These are phyloP conservation scores for Pollenia labialis DNA, from an alignment of 2,888 invertebrate genomes.

Conservation along the genomic window DNA sequence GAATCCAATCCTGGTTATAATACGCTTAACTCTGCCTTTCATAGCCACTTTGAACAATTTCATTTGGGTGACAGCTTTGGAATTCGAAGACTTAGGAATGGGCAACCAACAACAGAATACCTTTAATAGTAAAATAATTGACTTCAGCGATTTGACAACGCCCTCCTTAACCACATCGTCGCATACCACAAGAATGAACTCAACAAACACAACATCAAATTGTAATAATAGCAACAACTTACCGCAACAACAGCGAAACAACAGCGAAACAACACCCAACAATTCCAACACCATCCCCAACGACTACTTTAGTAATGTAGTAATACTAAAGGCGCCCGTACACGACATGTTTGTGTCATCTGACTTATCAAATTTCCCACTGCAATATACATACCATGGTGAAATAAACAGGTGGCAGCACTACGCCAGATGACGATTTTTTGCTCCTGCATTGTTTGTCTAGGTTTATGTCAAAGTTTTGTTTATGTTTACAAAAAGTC, in stretches of 20 bases:
- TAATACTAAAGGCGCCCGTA: no score
- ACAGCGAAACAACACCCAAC: constrained; percentile 63
- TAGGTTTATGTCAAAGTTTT: no score
- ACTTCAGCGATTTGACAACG: constrained; percentile 78
- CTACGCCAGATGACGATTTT: no score
- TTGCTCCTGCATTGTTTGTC: no score
- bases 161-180: constrained; percentile 41
- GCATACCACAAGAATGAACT: constrained; percentile 61
- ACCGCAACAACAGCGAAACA: constrained; percentile 55
- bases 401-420: no score
- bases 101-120: constrained; percentile 74
- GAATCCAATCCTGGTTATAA: constrained; percentile 79
- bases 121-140: constrained; percentile 77
- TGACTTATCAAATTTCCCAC: no score
- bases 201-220: constrained; percentile 60
- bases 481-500: no score
- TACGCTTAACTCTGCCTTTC: constrained; percentile 91
- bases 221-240: constrained; percentile 71
- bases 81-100: constrained; percentile 79
- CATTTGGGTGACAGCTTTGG: constrained; percentile 89
- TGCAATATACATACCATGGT: no score
- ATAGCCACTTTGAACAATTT: constrained; percentile 97
- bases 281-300: constrained; percentile 67
- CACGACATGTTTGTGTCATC: no score
- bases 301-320: constrained; percentile 56